Percentiles rank a stretch among this genome's conserved stretches.
phyloP scores from a whole-genome alignment of 2,797 vertebrate species.

The Cryptoprocta ferox region DNA sequence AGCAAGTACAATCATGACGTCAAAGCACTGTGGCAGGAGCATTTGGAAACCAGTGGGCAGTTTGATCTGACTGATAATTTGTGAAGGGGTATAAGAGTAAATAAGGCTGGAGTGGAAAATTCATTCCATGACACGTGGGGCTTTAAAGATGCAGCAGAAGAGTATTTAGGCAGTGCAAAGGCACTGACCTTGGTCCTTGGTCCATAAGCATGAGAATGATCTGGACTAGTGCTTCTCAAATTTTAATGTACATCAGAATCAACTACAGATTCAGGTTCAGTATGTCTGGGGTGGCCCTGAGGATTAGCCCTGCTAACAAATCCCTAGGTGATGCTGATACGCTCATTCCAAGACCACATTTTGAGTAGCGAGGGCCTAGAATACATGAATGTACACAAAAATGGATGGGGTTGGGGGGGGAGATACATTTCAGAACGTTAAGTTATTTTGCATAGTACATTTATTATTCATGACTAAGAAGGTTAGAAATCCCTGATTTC shows the following conservation, averaged over 20 bases:
- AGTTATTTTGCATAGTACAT: not conserved
- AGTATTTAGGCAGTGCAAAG: not conserved
- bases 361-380: not conserved
- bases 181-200: not conserved
- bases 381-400: not conserved
- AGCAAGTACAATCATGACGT: not conserved
- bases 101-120: not conserved
- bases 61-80: not conserved
- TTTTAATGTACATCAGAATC: not conserved
- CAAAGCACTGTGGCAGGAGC: not conserved
- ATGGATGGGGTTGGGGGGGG: not conserved
- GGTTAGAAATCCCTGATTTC: not conserved
- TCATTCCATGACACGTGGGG: not conserved
- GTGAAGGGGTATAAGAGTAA: not conserved
- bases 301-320: not conserved
- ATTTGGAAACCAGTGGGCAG: not conserved
- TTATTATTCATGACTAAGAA: not conserved
- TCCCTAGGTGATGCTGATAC: not conserved
- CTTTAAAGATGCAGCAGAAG: not conserved
- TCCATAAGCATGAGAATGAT: accelerated
- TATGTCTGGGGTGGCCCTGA: not conserved
- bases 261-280: not conserved
- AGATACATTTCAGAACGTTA: not conserved
- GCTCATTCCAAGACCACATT: not conserved
- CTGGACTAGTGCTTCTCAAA: not conserved